Evolutionary conservation across 2,113 vertebrate species (phyloP), one percentile per base, ranked within the genome.

Genomic region (Triplophysa rosa): DNA sequence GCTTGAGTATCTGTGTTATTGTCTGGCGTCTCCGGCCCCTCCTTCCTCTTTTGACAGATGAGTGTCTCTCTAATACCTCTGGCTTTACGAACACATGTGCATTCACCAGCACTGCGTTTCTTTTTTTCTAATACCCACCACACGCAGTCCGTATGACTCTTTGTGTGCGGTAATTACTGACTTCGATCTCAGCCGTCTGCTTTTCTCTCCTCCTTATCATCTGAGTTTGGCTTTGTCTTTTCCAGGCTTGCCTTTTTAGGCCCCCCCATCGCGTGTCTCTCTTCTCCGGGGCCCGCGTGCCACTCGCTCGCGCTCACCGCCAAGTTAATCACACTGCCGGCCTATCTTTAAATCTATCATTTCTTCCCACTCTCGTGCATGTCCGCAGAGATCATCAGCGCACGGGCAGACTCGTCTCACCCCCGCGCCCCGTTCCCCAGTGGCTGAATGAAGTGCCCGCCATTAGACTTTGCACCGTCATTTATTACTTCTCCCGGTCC

Each of bases 151-250:
- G 67, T 86, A 64, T 83, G 78, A 63, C 66, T 80, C 84, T 89
- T 91, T 90, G 86, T 89, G 83, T 82, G 71, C 73, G 67, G 79
- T 86, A 87, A 91, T 88, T 77, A 87, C 80, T 49, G 79, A 75
- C 85, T 88, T 84, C 79, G 83, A 89, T 90, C 85, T 78, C 74
- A 56, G 73, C 80, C 9, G 23, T 68, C 78, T 79, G 82, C 58
- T 81, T 82, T 70, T 79, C 83, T 82, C 77, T 80, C 47, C 37
- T 77, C 29, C 54, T 81, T 81, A 77, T 78, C 37, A 58, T 81
- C 68, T 56, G 67, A 81, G 47, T 81, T 78, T 87, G 72, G 81
- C 85, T 78, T 85, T 78, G 17, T 54, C n/a, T 82, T 26, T 65
- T 66, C 75, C 56, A 67, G 56, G 23, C 47, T 21, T 10, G 69